Percentiles rank a stretch among this genome's conserved stretches.
Conservation (phyloP, 1,140 invertebrate species). For the Bombus waltoni region DNA sequence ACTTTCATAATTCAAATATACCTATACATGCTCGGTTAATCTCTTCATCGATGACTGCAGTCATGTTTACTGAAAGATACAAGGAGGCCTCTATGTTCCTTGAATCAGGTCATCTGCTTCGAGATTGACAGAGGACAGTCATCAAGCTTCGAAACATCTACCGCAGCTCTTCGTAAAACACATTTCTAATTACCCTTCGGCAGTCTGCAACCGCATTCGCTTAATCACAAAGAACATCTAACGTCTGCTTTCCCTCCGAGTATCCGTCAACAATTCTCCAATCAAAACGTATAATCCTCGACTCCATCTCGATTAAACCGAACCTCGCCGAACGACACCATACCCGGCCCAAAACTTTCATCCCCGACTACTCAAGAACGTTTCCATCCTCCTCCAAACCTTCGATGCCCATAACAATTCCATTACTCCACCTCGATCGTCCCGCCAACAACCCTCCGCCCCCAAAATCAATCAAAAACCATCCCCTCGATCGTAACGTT, state of each 20-base stretch:
- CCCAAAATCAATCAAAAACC: background rate
- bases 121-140: constrained; percentile 1
- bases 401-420: constrained; percentile 18
- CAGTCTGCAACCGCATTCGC: background rate
- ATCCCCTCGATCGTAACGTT: background rate
- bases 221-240: background rate
- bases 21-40: background rate
- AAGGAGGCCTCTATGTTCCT: background rate
- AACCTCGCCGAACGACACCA: background rate
- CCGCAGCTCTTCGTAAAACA: background rate
- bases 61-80: background rate
- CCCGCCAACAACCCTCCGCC: background rate
- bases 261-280: background rate
- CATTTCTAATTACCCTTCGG: background rate
- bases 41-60: background rate
- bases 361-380: constrained; percentile 4
- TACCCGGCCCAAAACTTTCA: background rate
- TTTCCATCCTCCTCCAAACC: background rate
- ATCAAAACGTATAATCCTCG: background rate
- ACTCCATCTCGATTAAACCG: background rate
- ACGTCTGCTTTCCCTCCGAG: background rate
- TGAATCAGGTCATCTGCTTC: background rate
- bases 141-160: background rate
- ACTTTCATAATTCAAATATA: background rate
- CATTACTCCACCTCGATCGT: constrained; percentile 7